A percentile compares a stretch with the other conserved stretches of the same genome.
phyloP scores from a whole-genome alignment of 1,140 invertebrate genomes.

The Protaetia brevitarsis region DNA sequence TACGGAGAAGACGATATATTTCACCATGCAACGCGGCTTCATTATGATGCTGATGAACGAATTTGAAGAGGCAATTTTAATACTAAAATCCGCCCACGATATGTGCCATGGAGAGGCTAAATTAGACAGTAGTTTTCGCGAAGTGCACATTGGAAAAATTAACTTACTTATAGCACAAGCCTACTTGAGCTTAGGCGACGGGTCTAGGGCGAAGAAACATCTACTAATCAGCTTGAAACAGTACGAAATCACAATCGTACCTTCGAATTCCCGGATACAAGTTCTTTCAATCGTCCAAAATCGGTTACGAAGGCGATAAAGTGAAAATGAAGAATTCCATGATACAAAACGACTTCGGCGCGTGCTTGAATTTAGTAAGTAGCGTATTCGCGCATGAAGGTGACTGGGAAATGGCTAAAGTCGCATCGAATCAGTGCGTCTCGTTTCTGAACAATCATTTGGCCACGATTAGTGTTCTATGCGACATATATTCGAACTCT shows the following conservation, averaged over 20 bases:
- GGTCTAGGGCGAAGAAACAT: slow-evolving; percentile 45
- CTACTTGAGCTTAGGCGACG: slow-evolving; percentile 42
- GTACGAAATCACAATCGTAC: slow-evolving; percentile 35
- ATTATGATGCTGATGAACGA: slow-evolving; percentile 46
- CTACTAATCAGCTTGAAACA: slow-evolving; percentile 43
- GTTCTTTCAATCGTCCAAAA: slow-evolving; percentile 15
- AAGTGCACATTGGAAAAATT: slow-evolving; percentile 48
- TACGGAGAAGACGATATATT: slow-evolving; percentile 49
- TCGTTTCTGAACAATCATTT: slow-evolving; percentile 42
- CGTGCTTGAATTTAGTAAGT: slow-evolving; percentile 48
- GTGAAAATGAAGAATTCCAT: slow-evolving; percentile 32
- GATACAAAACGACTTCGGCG: slow-evolving; percentile 46
- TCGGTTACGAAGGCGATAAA: slow-evolving; percentile 29
- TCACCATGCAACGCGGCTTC: slow-evolving; percentile 46
- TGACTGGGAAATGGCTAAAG: slow-evolving; percentile 45
- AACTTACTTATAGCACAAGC: slow-evolving; percentile 46
- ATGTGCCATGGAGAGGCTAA: slow-evolving; percentile 34
- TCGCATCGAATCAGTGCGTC: slow-evolving; percentile 43
- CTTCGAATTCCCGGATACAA: slow-evolving; percentile 39
- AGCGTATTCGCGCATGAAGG: slow-evolving; percentile 44
- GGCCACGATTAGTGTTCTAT: slow-evolving; percentile 45
- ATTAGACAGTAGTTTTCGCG: slow-evolving; percentile 38
- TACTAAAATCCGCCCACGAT: slow-evolving; percentile 48
- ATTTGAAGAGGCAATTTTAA: slow-evolving; percentile 41
- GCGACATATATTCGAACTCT: slow-evolving; percentile 46